Evolutionary conservation across 2,113 vertebrate genomes (phyloP).

Genomic region (Daubentonia madagascariensis): DNA sequence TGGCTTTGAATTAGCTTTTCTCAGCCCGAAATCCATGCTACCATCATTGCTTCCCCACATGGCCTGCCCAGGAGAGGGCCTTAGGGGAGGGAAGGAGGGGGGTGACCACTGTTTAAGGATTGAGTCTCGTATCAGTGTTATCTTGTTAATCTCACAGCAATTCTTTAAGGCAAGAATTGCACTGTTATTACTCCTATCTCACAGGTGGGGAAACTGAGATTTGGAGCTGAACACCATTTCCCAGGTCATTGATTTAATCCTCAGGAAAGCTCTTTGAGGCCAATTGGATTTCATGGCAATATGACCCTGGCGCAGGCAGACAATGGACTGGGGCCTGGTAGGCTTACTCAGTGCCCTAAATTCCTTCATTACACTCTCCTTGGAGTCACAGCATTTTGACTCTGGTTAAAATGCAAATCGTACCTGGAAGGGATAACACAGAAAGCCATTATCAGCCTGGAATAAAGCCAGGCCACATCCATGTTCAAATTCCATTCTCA

Average conservation of each 20-base stretch:
- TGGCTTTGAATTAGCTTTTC: neutral
- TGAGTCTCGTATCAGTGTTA: neutral
- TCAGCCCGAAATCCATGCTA: neutral
- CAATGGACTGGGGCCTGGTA: neutral
- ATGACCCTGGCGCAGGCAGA: neutral
- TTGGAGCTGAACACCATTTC: neutral
- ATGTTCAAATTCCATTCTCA: conserved; percentile 23
- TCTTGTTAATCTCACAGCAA: neutral
- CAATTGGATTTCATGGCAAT: neutral
- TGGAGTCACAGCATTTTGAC: neutral
- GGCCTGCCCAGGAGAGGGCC: neutral
- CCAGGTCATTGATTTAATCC: neutral
- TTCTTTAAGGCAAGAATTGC: neutral
- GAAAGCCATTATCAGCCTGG: conserved; percentile 61
- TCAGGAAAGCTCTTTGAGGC: neutral
- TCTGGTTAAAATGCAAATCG: conserved; percentile 48
- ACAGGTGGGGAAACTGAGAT: neutral
- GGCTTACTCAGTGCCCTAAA: neutral
- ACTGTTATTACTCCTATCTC: fast-evolving
- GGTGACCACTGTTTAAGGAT: too few relatives aligned
- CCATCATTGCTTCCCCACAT: neutral
- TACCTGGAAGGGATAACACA: conserved; percentile 54
- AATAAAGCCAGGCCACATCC: conserved; percentile 42
- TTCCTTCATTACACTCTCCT: neutral
- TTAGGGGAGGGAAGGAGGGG: neutral